Evolutionary conservation across 2,888 invertebrate genomes (phyloP), one percentile per base, ranked within the genome.

Genomic region (Tinea pellionella): DNA sequence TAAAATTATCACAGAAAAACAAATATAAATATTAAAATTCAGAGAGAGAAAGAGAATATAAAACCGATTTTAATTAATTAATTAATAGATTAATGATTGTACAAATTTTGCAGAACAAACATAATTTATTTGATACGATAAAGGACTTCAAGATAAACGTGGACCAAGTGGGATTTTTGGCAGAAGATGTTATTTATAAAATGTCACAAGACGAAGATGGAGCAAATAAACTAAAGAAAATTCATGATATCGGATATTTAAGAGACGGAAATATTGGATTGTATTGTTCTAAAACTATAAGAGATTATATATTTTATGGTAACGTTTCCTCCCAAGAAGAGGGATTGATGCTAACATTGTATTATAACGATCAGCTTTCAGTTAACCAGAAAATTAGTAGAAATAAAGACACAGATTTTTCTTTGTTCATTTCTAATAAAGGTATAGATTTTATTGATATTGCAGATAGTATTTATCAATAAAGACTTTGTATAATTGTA

Each of bases 281-380:
- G 16, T 78, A 72, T 61, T 6, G 74, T 3, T 74, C 78, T 0
- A 65, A 67, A 9, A 72, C 69, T 56, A 59, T 78, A 1, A 63
- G 69, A 0, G 64, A 74, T 11, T 77, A 67, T 60, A 61, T 75
- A 0, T 66, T 65, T 24, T 12, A 67, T 16, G 64, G 67, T 1
- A 60, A 63, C 3, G 72, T 69, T 0, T 62, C 67, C 3, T 65
- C 68, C 0, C 47, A 60, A 0, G 74, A 72, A 1, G 73, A 77
- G 63, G 77, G 71, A 0, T 57, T 69, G 0, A 43, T 74, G 0
- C 13, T 78, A 0, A 69, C 66, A 0, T 43, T 75, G 0, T 43
- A 67, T 43, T 61, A 64, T 47, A 60, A 61, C 2, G 29, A 55
- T 56, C 13, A 24, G 16, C 15, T 9, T 24, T 3, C 24, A 24